Conservation (phyloP, 2,888 invertebrate species). For the Periphyllus acericola region DNA sequence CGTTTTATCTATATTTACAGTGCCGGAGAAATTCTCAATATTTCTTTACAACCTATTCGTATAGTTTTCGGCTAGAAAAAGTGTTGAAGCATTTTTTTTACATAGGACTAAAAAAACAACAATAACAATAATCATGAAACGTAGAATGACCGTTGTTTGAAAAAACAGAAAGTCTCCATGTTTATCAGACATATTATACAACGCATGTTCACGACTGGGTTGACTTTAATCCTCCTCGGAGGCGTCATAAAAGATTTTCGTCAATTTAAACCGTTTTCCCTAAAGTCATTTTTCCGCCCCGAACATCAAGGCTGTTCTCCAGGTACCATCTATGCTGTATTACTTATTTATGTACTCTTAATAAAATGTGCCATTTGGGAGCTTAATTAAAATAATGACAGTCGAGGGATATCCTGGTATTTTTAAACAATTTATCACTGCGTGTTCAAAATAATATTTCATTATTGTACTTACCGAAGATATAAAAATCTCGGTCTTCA, state of each 20-base stretch:
- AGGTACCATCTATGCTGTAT: neutral
- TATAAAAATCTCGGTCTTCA: too few species aligned
- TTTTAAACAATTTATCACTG: constrained; percentile 37
- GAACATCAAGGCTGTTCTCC: neutral
- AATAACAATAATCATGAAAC: too few species aligned
- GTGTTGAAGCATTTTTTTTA: too few species aligned
- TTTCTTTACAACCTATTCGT: too few species aligned
- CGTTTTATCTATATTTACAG: too few species aligned
- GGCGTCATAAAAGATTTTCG: constrained; percentile 35
- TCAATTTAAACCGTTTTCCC: constrained; percentile 37
- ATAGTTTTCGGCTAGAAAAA: too few species aligned
- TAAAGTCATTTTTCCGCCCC: constrained; percentile 25
- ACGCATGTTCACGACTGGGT: neutral
- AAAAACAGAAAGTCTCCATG: neutral
- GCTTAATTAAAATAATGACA: constrained; percentile 42
- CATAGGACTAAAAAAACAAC: too few species aligned
- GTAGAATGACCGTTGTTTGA: neutral
- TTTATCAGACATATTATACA: neutral
- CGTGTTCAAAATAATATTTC: neutral
- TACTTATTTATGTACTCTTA: constrained; percentile 25
- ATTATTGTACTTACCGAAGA: neutral
- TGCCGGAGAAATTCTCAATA: too few species aligned
- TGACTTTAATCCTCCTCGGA: constrained; percentile 26
- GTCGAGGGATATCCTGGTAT: neutral
- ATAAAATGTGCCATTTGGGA: constrained; percentile 20